Conservation (phyloP, 2,113 vertebrate genomes). For the Rana temporaria region DNA sequence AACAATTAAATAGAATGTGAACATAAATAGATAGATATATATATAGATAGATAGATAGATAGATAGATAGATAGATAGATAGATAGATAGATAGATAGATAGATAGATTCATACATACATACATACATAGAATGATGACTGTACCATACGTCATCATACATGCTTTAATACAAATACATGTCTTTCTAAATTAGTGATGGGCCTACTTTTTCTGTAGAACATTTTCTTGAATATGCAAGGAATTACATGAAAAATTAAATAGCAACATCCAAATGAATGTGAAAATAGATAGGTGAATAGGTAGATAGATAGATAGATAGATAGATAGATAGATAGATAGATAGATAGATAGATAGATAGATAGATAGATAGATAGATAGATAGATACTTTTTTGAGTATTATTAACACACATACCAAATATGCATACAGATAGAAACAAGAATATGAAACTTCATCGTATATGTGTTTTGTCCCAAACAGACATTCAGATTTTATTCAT, state of each 20-base stretch:
- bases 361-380: conserved; percentile 1
- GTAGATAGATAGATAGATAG: neutral
- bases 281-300: neutral
- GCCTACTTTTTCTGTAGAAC: too few species aligned
- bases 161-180: too few species aligned
- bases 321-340: conserved; percentile 1
- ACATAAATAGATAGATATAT: neutral
- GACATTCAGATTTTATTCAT: too few species aligned
- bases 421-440: neutral
- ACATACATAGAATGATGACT: neutral
- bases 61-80: neutral
- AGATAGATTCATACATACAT: neutral
- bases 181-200: too few species aligned
- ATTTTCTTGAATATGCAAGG: too few species aligned
- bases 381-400: neutral
- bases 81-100: conserved; percentile 12
- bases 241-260: too few species aligned
- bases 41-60: too few species aligned
- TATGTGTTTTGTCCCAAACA: too few species aligned
- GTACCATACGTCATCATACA: too few species aligned
- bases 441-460: too few species aligned
- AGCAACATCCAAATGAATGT: too few species aligned
- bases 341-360: conserved; percentile 13
- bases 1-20: too few species aligned
- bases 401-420: neutral